phyloP scores from a whole-genome alignment of 2,113 vertebrate genomes.

The Xyrauchen texanus region DNA sequence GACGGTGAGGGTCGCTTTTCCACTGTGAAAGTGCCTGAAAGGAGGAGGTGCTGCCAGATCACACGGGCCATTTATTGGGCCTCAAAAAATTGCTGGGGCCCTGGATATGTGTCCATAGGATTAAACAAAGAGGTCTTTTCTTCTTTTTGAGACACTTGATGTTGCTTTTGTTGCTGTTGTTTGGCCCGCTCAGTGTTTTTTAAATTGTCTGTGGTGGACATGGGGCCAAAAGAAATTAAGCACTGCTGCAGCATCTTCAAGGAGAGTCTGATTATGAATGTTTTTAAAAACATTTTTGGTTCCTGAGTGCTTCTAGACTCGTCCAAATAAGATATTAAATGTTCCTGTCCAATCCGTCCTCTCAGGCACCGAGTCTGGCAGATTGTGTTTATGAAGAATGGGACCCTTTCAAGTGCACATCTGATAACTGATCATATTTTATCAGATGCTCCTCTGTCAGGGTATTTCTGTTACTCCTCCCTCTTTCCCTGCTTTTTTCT shows the following conservation, averaged over 20 bases:
- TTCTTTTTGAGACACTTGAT: slow-evolving; percentile 1
- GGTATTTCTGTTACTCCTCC: slow-evolving; percentile 18
- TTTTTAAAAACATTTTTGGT: not conserved
- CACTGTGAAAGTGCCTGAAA: slow-evolving; percentile 50
- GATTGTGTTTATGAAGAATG: slow-evolving; percentile 51
- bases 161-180: slow-evolving; percentile 24
- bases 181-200: slow-evolving; percentile 20
- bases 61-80: slow-evolving; percentile 38
- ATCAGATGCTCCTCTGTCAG: slow-evolving; percentile 8
- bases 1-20: slow-evolving; percentile 67
- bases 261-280: not conserved
- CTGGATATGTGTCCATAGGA: slow-evolving; percentile 26
- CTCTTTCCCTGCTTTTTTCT: slow-evolving; percentile 8
- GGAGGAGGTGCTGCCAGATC: slow-evolving; percentile 50
- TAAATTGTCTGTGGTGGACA: not conserved
- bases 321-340: slow-evolving; percentile 28
- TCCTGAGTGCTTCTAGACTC: not conserved
- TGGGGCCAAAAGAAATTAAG: not conserved
- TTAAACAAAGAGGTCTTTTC: slow-evolving; percentile 45
- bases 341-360: slow-evolving; percentile 8
- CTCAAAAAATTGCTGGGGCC: slow-evolving; percentile 28
- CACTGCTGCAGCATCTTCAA: not conserved
- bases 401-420: slow-evolving; percentile 52
- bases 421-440: slow-evolving; percentile 53
- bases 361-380: slow-evolving; percentile 43